Base-by-base conservation (phyloP, 2,797 vertebrate genomes). In the Rhinella marina region DNA sequence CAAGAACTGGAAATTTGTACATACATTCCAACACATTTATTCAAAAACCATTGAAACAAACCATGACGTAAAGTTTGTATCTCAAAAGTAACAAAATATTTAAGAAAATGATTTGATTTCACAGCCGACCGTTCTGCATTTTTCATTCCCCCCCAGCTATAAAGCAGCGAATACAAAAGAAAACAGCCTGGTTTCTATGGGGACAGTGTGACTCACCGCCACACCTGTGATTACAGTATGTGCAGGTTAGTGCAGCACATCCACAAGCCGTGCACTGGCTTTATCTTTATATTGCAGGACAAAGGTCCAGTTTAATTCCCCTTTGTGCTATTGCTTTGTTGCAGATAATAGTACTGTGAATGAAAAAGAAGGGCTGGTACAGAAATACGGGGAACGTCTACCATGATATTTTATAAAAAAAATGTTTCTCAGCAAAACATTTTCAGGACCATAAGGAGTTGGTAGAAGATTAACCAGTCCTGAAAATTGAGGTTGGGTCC, bases 221-320 rank as follows among this genome's bases (percentile, higher is more conserved):
- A 88, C 87, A 85, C 87, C 87, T 88, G 78, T 75, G 87, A 81
- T 85, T 81, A 81, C 83, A 66, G 77, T 64, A 88, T 75, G 50
- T 73, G 56, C 87, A 88, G 82, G 87, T 88, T 76, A 80, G 87
- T 85, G 78, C 82, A 76, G 56, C 32, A 72, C 82, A 19, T 85
- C n/a, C 56, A 81, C 73, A 75, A 62, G 62, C 50, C 54, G 62
- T 32, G 57, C 19, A 13, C 68, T 56, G 59, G 77, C 70, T 68
- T 11, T 64, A 23, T 8, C 72, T 66, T 66, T 87, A 88, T 70
- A 85, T 10, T 21, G 79, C 68, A 76, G 84, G 76, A 82, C 87
- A 88, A 88, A 88, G 87, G 87, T 88, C 81, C 56, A 27, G 41
- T 77, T 77, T 82, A 75, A 88, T 82, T 75, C 29, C 64, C 52